Evolutionary conservation across 2,888 invertebrate genomes (phyloP), one percentile per base, ranked within the genome.

Genomic region (Rhagonycha lutea): DNA sequence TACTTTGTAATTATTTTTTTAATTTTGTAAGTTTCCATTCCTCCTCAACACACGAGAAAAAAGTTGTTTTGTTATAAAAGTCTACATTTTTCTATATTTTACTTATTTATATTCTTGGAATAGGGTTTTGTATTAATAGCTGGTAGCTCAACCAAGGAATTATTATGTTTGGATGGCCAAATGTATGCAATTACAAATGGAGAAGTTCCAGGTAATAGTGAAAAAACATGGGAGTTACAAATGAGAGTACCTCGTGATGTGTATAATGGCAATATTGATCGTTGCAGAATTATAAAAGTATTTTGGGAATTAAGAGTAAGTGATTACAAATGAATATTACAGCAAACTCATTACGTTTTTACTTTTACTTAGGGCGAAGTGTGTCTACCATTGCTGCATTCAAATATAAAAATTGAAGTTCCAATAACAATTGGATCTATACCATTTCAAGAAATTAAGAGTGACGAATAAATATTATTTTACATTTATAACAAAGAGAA

Each of bases 391-490:
- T 12, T 62, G 1, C 63, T 63, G n/a, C 65, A 65, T 18, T 14
- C 8, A 8, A 62, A 65, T 71, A n/a, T 65, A 24, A 23, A 62
- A 12, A 47, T 71, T 23, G 11, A 12, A 29, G 65, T 71, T 65
- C 71, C 71, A 4, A n/a, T 71, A 18, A 29, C 47, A n/a, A 11
- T 71, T 2, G 71, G 71, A 47, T 32, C 24, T 62, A 14, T 71
- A 12, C 71, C 71, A 14, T 47, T 71, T 12, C 3, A 60, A 26
- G 26, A 65, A 65, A 18, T 14, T 63, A 63, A 63, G n/a, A 14
- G 14, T 7, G 14, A 3, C 14, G 60, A 4, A n/a, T 60, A 60
- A n/a, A n/a, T n/a, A n/a, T n/a, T n/a, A n/a, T n/a, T n/a, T n/a
- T n/a, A n/a, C n/a, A n/a, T n/a, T n/a, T n/a, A n/a, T n/a, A n/a